These are phyloP conservation scores for Gymnarchus niloticus DNA, from an alignment of 2,113 vertebrate species.

Conservation along the genomic window DNA sequence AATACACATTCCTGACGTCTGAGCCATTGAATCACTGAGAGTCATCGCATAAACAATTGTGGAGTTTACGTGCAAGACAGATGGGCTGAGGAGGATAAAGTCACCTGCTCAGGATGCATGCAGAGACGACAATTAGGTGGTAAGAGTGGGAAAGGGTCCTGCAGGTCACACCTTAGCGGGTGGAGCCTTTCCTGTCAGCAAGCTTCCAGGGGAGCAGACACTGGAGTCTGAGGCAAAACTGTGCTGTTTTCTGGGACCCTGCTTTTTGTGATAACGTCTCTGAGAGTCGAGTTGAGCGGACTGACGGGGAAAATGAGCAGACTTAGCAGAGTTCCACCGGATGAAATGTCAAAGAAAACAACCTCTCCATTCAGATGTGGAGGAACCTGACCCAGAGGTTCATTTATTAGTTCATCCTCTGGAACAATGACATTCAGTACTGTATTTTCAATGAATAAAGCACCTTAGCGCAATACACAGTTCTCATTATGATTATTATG, in stretches of 20 bases:
- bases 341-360: background rate
- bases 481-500: background rate
- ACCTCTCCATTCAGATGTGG: background rate
- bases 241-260: background rate
- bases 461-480: too few species aligned
- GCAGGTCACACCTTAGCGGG: background rate
- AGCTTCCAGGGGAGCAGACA: background rate
- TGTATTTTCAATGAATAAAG: too few species aligned
- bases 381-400: background rate
- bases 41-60: too few species aligned
- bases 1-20: background rate
- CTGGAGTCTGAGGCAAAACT: background rate
- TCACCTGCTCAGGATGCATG: background rate
- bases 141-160: background rate
- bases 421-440: background rate
- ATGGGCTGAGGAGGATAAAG: background rate
- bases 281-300: background rate
- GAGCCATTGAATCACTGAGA: background rate
- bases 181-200: background rate
- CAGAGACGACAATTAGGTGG: background rate
- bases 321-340: background rate
- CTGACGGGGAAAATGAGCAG: background rate
- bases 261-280: background rate
- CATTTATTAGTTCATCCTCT: background rate
- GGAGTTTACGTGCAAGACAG: background rate